phyloP scores from a whole-genome alignment of 2,113 vertebrate genomes.

The Lates calcarifer region DNA sequence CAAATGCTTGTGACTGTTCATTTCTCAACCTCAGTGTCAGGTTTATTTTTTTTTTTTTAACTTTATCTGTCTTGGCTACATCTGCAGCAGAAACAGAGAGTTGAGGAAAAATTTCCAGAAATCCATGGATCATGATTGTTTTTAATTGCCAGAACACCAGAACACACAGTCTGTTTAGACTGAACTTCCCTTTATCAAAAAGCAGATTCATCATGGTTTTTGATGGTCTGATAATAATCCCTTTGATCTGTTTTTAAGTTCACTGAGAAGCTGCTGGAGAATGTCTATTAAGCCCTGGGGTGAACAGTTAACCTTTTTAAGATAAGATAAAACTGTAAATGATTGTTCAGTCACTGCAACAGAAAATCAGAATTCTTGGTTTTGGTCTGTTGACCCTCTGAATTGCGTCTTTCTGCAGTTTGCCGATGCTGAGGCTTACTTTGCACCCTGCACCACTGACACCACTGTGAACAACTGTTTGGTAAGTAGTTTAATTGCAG shows the following conservation, averaged over 20 bases:
- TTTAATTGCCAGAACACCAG: not conserved
- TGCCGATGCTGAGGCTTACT: conserved; percentile 93
- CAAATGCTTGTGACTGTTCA: not conserved
- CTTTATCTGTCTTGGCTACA: not conserved
- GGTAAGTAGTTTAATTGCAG: conserved; percentile 82
- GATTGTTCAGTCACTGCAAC: not conserved
- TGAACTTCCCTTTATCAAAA: not conserved
- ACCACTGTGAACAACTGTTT: conserved; percentile 89
- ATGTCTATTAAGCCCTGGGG: not conserved
- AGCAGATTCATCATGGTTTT: not conserved
- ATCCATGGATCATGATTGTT: not conserved
- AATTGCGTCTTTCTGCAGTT: conserved; percentile 82
- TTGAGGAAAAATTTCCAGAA: not conserved
- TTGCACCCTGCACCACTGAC: conserved; percentile 90
- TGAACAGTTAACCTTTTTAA: not conserved
- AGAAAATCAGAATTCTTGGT: not conserved
- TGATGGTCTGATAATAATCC: not conserved
- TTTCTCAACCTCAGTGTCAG: not conserved
- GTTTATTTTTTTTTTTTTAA: not conserved
- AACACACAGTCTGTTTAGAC: not conserved
- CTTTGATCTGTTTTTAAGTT: not conserved
- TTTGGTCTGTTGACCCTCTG: not conserved
- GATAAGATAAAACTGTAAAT: not conserved
- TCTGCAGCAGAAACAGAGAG: not conserved
- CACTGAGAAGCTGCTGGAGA: not conserved